Conservation (phyloP, 2,113 vertebrate species). For the Aleadryas rufinucha region DNA sequence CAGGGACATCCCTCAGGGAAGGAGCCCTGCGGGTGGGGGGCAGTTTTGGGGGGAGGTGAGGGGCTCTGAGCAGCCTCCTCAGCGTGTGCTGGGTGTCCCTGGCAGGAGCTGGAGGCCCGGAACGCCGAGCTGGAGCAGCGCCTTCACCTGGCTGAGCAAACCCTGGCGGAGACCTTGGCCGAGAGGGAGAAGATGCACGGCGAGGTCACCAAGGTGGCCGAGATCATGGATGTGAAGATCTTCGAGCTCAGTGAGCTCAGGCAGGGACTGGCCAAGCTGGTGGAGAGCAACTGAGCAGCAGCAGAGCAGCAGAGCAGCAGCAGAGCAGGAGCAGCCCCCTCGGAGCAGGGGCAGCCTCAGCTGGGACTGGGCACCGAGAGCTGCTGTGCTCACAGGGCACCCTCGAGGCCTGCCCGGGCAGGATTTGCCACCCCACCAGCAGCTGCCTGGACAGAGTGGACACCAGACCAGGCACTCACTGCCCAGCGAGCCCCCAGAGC, state of each 20-base stretch:
- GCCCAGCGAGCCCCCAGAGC: not conserved
- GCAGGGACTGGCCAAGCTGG: constrained; percentile 88
- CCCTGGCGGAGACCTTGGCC: constrained; percentile 76
- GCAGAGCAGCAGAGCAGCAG: not conserved
- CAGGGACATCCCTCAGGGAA: fast-evolving
- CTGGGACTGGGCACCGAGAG: not conserved
- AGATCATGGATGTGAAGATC: constrained; percentile 93
- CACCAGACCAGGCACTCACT: not conserved
- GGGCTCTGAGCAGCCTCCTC: fast-evolving
- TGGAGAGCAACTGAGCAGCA: constrained; percentile 73
- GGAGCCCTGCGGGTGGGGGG: not conserved
- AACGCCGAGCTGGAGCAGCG: constrained; percentile 86
- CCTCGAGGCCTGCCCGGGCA: not conserved
- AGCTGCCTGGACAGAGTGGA: not conserved
- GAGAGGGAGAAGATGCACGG: constrained; percentile 83
- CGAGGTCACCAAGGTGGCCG: constrained; percentile 84
- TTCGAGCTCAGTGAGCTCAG: constrained; percentile 92
- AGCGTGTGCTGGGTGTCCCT: not conserved
- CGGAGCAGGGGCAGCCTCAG: not conserved
- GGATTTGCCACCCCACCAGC: not conserved
- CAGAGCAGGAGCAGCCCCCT: not conserved
- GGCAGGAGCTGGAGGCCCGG: constrained; percentile 85
- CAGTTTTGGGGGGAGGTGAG: not conserved
- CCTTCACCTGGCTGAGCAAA: constrained; percentile 81
- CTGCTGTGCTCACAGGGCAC: not conserved